These are phyloP conservation scores for Tenthredo distinguenda DNA, from an alignment of 2,888 invertebrate genomes.

Conservation along the genomic window DNA sequence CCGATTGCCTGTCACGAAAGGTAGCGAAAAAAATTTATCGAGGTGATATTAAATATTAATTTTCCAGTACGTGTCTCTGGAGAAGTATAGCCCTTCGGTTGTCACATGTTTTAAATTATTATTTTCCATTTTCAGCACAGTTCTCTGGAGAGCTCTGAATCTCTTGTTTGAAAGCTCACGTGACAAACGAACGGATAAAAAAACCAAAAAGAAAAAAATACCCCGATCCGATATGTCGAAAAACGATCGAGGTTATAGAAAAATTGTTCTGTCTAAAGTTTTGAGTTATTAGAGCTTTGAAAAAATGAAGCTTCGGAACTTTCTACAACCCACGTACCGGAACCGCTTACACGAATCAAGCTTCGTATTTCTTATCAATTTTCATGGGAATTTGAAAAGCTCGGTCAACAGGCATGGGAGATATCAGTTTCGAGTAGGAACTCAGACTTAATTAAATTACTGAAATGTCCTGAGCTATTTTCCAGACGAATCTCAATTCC, in stretches of 20 bases:
- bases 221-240: not conserved
- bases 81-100: not conserved
- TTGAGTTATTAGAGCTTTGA: not conserved
- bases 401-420: not conserved
- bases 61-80: not conserved
- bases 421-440: not conserved
- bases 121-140: not conserved
- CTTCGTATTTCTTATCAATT: not conserved
- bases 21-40: not conserved
- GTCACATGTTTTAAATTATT: conserved; percentile 6
- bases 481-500: not conserved
- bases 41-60: conserved; percentile 18
- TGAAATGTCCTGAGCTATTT: not conserved
- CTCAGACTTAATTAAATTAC: not conserved
- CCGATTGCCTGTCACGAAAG: not conserved
- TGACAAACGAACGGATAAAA: not conserved
- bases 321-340: not conserved
- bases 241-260: not conserved
- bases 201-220: not conserved
- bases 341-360: not conserved
- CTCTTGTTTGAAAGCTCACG: conserved; percentile 27
- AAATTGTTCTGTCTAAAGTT: conserved; percentile 8
- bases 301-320: not conserved
- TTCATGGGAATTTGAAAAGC: not conserved
- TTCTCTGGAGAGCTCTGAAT: conserved; percentile 30